A percentile compares a stretch with the other conserved stretches of the same genome.
Conservation (phyloP, 2,113 vertebrate species). For the Enhydra lutris region DNA sequence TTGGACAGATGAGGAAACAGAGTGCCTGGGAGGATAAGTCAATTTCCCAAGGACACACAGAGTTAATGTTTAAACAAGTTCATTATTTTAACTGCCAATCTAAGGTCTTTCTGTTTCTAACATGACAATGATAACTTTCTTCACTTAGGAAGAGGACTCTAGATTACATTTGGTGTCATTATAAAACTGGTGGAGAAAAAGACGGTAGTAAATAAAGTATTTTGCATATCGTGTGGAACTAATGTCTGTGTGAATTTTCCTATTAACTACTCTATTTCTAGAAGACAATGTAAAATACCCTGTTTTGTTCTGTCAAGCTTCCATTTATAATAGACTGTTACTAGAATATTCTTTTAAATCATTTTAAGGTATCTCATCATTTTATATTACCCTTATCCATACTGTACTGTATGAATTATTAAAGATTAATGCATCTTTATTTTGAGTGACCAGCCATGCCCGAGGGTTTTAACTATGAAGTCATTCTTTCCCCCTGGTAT, state of each 20-base stretch:
- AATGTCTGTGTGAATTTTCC: not conserved
- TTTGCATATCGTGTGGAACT: not conserved
- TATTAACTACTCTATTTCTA: not conserved
- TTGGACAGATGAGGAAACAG: not conserved
- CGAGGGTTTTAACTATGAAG: conserved; percentile 69
- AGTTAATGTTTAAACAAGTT: not conserved
- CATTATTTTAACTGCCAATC: not conserved
- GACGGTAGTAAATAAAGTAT: not conserved
- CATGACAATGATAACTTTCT: not conserved
- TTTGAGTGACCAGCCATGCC: conserved; percentile 66
- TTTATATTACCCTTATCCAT: conserved; percentile 47
- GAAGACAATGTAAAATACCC: conserved; percentile 30
- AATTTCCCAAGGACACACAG: not conserved
- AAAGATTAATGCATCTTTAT: conserved; percentile 63
- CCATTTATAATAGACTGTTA: conserved; percentile 32
- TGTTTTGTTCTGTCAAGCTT: conserved; percentile 15
- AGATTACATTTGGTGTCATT: not conserved
- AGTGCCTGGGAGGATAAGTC: not conserved
- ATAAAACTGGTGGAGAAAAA: not conserved
- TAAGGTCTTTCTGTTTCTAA: not conserved
- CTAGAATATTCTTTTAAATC: conserved; percentile 42
- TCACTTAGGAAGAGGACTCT: not conserved
- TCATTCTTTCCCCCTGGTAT: conserved; percentile 66
- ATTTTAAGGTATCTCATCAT: conserved; percentile 17
- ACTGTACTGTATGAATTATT: conserved; percentile 7